Percentiles rank a stretch among this genome's conserved stretches.
phyloP scores from a whole-genome alignment of 2,113 vertebrate species.

The Antidorcas marsupialis region DNA sequence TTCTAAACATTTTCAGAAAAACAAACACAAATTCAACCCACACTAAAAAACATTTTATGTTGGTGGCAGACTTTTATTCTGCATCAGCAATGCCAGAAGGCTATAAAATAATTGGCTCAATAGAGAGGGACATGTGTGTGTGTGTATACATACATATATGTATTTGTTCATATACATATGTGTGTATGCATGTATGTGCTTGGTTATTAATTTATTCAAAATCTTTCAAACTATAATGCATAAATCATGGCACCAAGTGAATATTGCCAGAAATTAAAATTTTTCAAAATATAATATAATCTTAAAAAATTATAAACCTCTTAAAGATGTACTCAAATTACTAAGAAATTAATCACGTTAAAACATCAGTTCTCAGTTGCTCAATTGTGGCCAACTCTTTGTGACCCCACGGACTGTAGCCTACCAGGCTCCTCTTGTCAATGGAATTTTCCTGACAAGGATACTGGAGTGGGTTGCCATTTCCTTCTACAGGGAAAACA shows the following conservation, averaged over 20 bases:
- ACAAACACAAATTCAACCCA: neutral
- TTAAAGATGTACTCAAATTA: neutral
- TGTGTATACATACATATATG: neutral
- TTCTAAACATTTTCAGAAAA: neutral
- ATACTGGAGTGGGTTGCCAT: neutral
- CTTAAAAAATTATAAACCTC: neutral
- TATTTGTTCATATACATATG: neutral
- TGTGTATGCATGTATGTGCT: neutral
- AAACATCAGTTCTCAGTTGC: neutral
- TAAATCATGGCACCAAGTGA: neutral
- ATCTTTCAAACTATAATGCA: neutral
- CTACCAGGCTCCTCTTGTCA: neutral
- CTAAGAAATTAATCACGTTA: neutral
- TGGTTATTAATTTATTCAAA: neutral
- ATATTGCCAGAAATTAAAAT: neutral
- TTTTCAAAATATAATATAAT: neutral
- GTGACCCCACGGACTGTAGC: neutral
- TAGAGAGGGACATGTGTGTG: accelerated
- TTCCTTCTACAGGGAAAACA: neutral
- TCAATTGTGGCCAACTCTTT: neutral
- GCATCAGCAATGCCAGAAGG: neutral
- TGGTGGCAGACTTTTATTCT: neutral
- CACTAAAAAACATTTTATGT: neutral
- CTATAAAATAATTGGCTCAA: neutral
- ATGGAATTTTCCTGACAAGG: neutral